Evolutionary conservation across 2,113 vertebrate species (phyloP), one percentile per base, ranked within the genome.

Genomic region (Emberiza fucata): DNA sequence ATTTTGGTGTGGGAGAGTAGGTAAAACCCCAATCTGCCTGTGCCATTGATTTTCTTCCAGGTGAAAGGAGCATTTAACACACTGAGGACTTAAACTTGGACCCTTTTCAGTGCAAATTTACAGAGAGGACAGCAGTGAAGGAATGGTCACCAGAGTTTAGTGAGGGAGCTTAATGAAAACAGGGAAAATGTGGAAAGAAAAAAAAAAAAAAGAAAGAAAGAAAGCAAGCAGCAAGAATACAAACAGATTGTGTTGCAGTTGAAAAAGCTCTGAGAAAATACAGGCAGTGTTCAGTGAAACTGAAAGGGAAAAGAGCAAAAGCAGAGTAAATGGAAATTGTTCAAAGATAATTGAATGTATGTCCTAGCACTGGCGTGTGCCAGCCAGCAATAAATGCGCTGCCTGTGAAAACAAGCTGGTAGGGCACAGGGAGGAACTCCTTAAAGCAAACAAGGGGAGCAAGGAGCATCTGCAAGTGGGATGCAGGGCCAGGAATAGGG

Each of bases 331-430:
- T 95, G 95, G 94, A 95, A 97, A 97, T 96, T 96, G 96, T 95
- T 96, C 96, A 88, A 94, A 94, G 96, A 93, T 97, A 97, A 97
- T 97, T 97, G 97, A 97, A 97, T 97, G 92, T 95, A 96, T 93
- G 97, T 96, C 95, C 96, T 84, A 93, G 95, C 0, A 8, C 87
- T 90, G 53, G 92, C 5, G 8, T 95, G 88, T 90, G 86, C 95
- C 90, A 95, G 93, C 72, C 53, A 97, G 88, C 94, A 96, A 97
- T 96, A 93, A 97, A 97, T 94, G 81, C 69, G 42, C 40, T 91
- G 92, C 89, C 94, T 81, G 81, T 3, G 6, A 88, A 92, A 96
- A 94, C 71, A 65, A 95, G 60, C 79, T 78, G 73, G 82, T 47
- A 12, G 65, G 91, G 78, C 90, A 95, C 68, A 84, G 84, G 88